Base-by-base conservation (phyloP, 2,113 vertebrate species). In the Chionodraco myersi region DNA sequence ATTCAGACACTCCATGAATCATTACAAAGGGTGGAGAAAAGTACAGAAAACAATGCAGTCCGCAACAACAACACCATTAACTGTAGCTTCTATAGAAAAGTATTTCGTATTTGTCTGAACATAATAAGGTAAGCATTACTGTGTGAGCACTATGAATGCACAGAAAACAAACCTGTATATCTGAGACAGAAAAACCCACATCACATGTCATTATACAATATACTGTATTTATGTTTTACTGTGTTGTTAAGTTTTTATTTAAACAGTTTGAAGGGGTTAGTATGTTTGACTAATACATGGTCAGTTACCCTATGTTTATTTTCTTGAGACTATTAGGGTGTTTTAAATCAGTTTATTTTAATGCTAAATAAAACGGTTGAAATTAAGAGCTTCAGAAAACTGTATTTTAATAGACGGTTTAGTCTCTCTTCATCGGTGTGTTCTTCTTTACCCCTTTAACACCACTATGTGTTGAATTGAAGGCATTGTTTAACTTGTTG, bases 1-100 rank as follows among this genome's bases (percentile, higher is more conserved):
- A 83, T 83, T 77, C 26, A 66, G 63, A 72, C 14, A 6, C 4
- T 26, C 4, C 10, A 4, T 51, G 44, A 26, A 57, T 65, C 49
- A 45, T 10, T 18, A 8, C n/a, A 36, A 26, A 72, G 48, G 26
- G 2, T 13, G 57, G 51, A 49, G 14, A 41, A 26, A 14, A 57
- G 18, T 5, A n/a, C 8, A 14, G 10, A 2, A 30, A 58, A 84
- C 36, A 68, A 34, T 10, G 12, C 52, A 58, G 51, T 6, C 34
- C 3, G 47, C 18, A 11, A 8, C 6, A 30, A 12, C 47, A 41
- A 36, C 26, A n/a, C 2, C 18, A 18, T 15, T 45, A 41, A 6
- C 48, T 44, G 4, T 9, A 47, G 34, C 21, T 13, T 52, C 21
- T 14, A 51, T 44, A 26, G 21, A n/a, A 30, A 72, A 9, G 1